phyloP scores from a whole-genome alignment of 2,888 invertebrate genomes.

The Chymomyza amoena region DNA sequence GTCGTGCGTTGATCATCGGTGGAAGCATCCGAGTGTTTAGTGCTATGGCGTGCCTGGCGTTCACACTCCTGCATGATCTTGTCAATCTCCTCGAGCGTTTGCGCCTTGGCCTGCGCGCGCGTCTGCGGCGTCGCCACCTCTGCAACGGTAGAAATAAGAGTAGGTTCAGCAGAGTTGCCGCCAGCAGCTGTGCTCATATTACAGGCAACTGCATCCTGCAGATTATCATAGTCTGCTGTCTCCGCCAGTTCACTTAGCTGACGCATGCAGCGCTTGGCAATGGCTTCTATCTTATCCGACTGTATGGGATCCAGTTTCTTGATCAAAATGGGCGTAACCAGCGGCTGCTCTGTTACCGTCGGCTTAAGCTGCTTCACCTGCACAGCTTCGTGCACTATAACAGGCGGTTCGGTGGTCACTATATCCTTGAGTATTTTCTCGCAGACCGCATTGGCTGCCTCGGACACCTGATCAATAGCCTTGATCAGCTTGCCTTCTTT shows the following conservation, averaged over 20 bases:
- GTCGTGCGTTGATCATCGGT: constrained; percentile 65
- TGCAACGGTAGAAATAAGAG: constrained; percentile 75
- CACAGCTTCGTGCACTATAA: constrained; percentile 69
- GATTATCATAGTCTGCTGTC: constrained; percentile 78
- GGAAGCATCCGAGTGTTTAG: constrained; percentile 29
- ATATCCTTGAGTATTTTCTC: constrained; percentile 77
- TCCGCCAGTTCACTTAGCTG: constrained; percentile 76
- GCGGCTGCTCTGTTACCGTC: constrained; percentile 25
- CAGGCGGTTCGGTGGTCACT: constrained; percentile 75
- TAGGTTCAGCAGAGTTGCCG: constrained; percentile 55
- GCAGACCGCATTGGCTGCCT: constrained; percentile 76
- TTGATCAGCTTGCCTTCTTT: constrained; percentile 75
- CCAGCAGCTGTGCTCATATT: constrained; percentile 46
- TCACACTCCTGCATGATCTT: constrained; percentile 78
- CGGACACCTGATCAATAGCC: constrained; percentile 77
- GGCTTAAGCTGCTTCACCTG: constrained; percentile 59
- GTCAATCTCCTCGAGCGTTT: constrained; percentile 76
- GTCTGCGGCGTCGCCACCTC: constrained; percentile 47
- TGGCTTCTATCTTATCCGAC: constrained; percentile 80
- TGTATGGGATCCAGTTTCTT: constrained; percentile 80
- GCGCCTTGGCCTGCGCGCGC: constrained; percentile 38
- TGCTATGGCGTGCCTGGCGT: constrained; percentile 60
- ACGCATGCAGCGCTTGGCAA: constrained; percentile 79
- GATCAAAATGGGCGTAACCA: constrained; percentile 76
- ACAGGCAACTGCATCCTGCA: constrained; percentile 57